A percentile compares a stretch with the other conserved stretches of the same genome.
Evolutionary conservation across 2,888 invertebrate genomes (phyloP).

Genomic region (Nemotelus nigrinus): DNA sequence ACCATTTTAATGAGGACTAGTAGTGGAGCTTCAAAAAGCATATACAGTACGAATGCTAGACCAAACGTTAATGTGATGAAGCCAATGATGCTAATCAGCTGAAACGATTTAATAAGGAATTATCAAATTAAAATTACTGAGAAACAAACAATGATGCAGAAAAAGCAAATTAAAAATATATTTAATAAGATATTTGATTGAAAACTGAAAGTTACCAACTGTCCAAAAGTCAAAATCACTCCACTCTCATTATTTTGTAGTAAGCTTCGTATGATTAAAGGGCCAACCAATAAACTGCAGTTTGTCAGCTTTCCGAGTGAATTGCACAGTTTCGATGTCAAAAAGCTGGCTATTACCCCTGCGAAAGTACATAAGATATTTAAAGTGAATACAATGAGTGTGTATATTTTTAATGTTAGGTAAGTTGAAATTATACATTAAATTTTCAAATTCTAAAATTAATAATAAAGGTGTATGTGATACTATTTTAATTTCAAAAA

Average conservation of each 20-base stretch:
- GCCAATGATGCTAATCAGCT: conserved; percentile 69
- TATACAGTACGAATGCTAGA: conserved; percentile 66
- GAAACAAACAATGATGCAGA: neutral
- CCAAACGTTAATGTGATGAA: conserved; percentile 64
- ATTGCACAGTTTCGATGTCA: conserved; percentile 65
- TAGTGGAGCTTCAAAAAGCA: conserved; percentile 71
- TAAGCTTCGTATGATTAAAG: conserved; percentile 64
- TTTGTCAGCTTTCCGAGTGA: conserved; percentile 69
- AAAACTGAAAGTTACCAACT: conserved; percentile 64
- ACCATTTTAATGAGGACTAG: conserved; percentile 65
- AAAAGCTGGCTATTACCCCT: conserved; percentile 65
- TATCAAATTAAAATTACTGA: too few species aligned
- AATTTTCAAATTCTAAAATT: too few species aligned
- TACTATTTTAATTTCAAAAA: too few species aligned
- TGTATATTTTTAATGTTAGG: too few species aligned
- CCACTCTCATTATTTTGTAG: conserved; percentile 66
- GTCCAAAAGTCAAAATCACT: conserved; percentile 65
- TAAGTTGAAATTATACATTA: too few species aligned
- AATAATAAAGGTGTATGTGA: too few species aligned
- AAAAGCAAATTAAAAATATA: neutral
- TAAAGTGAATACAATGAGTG: neutral
- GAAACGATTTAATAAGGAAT: conserved; percentile 53
- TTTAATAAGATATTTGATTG: neutral
- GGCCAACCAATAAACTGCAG: conserved; percentile 68
- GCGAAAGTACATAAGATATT: conserved; percentile 51